Evolutionary conservation across 2,797 vertebrate genomes (phyloP), one percentile per base, ranked within the genome.

Genomic region (Hapalemur alaotrensis): DNA sequence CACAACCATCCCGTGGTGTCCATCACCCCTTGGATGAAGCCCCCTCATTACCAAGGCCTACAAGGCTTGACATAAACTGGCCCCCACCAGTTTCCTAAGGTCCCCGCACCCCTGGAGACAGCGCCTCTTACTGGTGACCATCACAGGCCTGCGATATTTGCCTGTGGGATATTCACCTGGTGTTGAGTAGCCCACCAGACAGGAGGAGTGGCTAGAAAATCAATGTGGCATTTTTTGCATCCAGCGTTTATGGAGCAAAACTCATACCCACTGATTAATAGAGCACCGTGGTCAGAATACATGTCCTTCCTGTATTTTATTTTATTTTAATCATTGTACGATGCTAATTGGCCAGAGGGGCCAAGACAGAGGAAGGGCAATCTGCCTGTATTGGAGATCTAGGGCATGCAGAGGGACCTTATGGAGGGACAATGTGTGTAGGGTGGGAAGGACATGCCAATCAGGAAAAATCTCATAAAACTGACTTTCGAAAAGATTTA

Each of bases 391-490:
- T 18, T 50, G 69, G 35, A 76, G 76, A 65, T 30, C 23, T 46
- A 70, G 38, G 59, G 13, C 25, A 17, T 38, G 25, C n/a, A 32
- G 48, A 52, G 41, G 41, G 78, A 54, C 50, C 32, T 52, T 73
- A 43, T 67, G 41, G 17, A 75, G 43, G 48, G 41, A 87, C 41
- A 52, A 13, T 61, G 73, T 87, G 6, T 48, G 1, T 22, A 41
- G 76, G 13, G 30, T 69, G 28, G 41, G 78, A 80, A 84, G 52
- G 22, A 70, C 43, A 41, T 46, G 18, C 35, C 32, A 30, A 32
- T 46, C n/a, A 93, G 93, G 46, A 85, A 76, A 81, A 61, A 84
- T 10, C n/a, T 50, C 43, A 13, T 38, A 91, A 95, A 93, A 70
- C 10, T 52, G 57, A 70, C 48, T 94, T 89, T 88, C 14, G 1